phyloP scores from a whole-genome alignment of 2,888 invertebrate species.

The Zaprionus lineosus region DNA sequence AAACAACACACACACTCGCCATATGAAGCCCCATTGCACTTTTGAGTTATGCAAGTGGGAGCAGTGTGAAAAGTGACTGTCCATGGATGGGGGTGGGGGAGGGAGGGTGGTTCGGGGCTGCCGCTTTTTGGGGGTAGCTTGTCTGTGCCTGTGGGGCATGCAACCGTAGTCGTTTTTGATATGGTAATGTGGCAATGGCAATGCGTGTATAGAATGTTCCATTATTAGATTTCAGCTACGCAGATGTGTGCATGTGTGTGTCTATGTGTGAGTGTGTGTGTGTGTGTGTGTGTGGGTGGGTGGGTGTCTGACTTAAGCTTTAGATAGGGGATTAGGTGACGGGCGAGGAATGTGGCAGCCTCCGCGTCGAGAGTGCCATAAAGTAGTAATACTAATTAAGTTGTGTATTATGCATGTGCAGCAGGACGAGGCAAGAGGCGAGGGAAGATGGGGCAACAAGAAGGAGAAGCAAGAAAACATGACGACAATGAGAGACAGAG shows the following conservation, averaged over 20 bases:
- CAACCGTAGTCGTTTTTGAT: conserved; percentile 60
- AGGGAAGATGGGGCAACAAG: conserved; percentile 6
- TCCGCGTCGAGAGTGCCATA: conserved; percentile 63
- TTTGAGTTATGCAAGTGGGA: conserved; percentile 44
- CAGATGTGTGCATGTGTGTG: background rate
- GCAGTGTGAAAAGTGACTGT: background rate
- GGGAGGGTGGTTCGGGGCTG: background rate
- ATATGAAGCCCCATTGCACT: conserved; percentile 36
- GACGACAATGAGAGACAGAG: too few relatives aligned
- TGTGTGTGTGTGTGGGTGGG: conserved; percentile 2
- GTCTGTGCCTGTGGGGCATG: conserved; percentile 65
- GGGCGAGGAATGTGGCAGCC: background rate
- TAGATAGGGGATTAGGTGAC: background rate
- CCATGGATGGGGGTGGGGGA: background rate
- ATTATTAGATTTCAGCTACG: conserved; percentile 65
- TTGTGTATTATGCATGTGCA: conserved; percentile 73
- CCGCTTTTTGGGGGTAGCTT: background rate
- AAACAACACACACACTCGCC: conserved; percentile 42
- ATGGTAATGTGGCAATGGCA: conserved; percentile 74
- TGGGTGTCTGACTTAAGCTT: background rate
- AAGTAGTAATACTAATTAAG: conserved; percentile 78
- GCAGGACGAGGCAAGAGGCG: conserved; percentile 19
- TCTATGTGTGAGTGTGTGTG: background rate
- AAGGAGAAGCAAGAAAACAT: too few relatives aligned
- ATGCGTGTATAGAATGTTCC: conserved; percentile 72